These are phyloP conservation scores for Bos taurus DNA, from an alignment of 2,113 vertebrate genomes.

Conservation along the genomic window DNA sequence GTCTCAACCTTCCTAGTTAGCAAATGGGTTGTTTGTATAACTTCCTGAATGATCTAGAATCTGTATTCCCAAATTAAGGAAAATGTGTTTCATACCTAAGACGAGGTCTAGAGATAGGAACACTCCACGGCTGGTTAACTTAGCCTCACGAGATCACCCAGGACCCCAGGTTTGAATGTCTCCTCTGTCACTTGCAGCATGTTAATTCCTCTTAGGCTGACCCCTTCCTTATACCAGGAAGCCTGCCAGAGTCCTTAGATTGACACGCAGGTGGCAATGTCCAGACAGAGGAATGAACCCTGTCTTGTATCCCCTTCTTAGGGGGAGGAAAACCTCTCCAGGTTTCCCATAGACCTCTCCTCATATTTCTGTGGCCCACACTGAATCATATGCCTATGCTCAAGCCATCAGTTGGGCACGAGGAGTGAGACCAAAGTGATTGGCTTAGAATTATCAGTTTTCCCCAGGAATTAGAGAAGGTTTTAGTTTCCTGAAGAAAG, in stretches of 20 bases:
- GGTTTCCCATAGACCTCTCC: background rate
- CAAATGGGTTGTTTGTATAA: background rate
- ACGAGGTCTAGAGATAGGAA: background rate
- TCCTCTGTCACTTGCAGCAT: background rate
- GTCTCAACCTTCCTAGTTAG: background rate
- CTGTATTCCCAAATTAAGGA: background rate
- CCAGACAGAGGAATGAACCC: background rate
- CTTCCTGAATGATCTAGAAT: background rate
- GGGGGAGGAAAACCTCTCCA: background rate
- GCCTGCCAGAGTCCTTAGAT: background rate
- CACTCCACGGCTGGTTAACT: background rate
- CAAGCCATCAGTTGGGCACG: background rate
- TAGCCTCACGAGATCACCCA: background rate
- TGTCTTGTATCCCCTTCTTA: background rate
- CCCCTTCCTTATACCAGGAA: background rate
- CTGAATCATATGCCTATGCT: background rate
- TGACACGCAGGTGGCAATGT: background rate
- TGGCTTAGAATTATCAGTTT: background rate
- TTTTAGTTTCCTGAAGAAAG: background rate
- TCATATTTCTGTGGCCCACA: background rate
- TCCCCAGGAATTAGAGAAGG: background rate
- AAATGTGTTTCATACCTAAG: background rate
- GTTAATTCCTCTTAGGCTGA: background rate
- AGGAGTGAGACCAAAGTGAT: background rate
- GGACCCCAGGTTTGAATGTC: background rate